Evolutionary conservation across 2,888 invertebrate genomes (phyloP).

Genomic region (Catocala sponsa): DNA sequence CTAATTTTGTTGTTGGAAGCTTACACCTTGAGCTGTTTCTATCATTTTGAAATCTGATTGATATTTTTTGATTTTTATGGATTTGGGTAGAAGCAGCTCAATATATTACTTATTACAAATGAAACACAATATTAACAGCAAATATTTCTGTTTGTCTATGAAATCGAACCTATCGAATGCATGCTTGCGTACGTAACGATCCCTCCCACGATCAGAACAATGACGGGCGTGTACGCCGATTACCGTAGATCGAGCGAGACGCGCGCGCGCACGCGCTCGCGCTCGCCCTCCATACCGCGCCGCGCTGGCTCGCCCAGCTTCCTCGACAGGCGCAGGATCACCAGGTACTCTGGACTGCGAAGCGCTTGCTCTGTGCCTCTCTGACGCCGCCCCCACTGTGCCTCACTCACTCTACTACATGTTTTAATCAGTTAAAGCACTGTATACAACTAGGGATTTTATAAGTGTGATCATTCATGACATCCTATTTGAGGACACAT

Average conservation of each 20-base stretch:
- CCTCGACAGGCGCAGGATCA: slow-evolving; percentile 96
- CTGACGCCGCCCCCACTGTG: too few species aligned
- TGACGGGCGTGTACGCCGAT: slow-evolving; percentile 87
- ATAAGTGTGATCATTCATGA: slow-evolving; percentile 27
- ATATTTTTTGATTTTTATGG: too few species aligned
- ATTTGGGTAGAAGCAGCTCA: slow-evolving; percentile 21
- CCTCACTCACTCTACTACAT: too few species aligned
- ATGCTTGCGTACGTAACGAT: slow-evolving; percentile 50
- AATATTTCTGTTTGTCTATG: slow-evolving; percentile 47
- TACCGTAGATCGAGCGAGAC: slow-evolving; percentile 82
- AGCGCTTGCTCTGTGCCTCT: too few species aligned
- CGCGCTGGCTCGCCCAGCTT: slow-evolving; percentile 98
- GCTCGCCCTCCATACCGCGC: slow-evolving; percentile 96
- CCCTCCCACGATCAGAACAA: slow-evolving; percentile 73
- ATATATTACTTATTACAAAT: slow-evolving; percentile 8
- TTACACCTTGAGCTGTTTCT: slow-evolving; percentile 29
- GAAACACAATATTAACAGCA: slow-evolving; percentile 41
- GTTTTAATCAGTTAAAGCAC: slow-evolving; percentile 26
- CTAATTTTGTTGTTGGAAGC: slow-evolving; percentile 22
- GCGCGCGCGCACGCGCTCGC: slow-evolving; percentile 65
- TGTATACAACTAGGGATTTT: slow-evolving; percentile 40
- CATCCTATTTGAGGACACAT: not conserved
- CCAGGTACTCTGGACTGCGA: slow-evolving; percentile 91
- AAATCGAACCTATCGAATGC: slow-evolving; percentile 43
- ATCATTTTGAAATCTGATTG: too few species aligned